These are phyloP conservation scores for Germaria angustata DNA, from an alignment of 2,888 invertebrate genomes.

Conservation along the genomic window DNA sequence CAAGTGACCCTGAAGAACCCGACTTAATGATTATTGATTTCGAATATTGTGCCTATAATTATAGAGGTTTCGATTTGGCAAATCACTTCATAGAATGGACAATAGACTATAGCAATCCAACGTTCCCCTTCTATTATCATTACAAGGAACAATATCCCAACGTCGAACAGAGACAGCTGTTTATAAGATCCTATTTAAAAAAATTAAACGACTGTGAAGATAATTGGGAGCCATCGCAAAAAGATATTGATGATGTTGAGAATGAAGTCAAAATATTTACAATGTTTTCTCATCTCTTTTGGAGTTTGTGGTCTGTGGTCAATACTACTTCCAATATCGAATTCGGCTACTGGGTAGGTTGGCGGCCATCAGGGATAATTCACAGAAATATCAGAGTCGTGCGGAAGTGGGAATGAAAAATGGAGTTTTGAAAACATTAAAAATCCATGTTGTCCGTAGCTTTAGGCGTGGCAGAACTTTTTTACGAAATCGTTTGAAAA, in stretches of 20 bases:
- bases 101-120: conserved; percentile 90
- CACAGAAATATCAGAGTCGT: too few species aligned
- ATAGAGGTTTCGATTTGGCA: conserved; percentile 94
- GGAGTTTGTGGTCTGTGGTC: conserved; percentile 95
- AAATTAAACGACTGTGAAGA: conserved; percentile 73
- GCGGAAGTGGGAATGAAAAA: neutral
- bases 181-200: conserved; percentile 77
- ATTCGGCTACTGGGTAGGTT: conserved; percentile 95
- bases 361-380: neutral
- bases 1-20: conserved; percentile 77
- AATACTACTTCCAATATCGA: conserved; percentile 94
- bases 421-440: too few species aligned
- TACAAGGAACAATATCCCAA: conserved; percentile 86
- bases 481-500: neutral
- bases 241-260: conserved; percentile 84
- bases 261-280: conserved; percentile 91
- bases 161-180: conserved; percentile 83
- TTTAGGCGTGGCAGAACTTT: too few species aligned
- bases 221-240: conserved; percentile 79
- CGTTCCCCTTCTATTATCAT: conserved; percentile 89
- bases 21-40: conserved; percentile 92
- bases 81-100: conserved; percentile 97
- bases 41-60: conserved; percentile 97
- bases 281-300: conserved; percentile 94
- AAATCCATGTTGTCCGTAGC: too few species aligned